Percentiles rank a stretch among this genome's conserved stretches.
phyloP scores from a whole-genome alignment of 1,140 invertebrate genomes.

The Neuroterus valhalla region DNA sequence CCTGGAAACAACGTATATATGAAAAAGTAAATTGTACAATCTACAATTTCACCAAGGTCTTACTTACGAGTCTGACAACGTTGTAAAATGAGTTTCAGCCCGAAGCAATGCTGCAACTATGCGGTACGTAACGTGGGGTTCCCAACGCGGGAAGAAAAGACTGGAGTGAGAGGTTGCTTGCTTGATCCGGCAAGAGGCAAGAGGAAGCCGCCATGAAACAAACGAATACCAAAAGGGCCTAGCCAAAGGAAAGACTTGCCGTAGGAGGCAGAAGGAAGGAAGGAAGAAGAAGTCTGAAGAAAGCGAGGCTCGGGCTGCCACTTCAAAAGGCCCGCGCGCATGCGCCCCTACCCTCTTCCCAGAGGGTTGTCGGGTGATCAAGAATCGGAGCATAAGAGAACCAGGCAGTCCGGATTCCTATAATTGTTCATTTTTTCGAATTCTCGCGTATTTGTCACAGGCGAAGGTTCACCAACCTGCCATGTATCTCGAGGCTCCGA shows the following conservation, averaged over 20 bases:
- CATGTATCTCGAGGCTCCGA: slow-evolving; percentile 42
- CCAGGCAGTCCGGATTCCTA: slow-evolving; percentile 71
- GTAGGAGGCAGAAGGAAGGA: slow-evolving; percentile 57
- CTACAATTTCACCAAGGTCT: slow-evolving; percentile 24
- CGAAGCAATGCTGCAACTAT: slow-evolving; percentile 60
- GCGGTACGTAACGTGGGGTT: slow-evolving; percentile 49
- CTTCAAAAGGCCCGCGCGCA: slow-evolving; percentile 72
- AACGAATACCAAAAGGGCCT: slow-evolving; percentile 72
- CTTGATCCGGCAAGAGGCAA: slow-evolving; percentile 40
- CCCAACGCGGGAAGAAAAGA: slow-evolving; percentile 33
- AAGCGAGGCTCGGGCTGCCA: slow-evolving; percentile 65
- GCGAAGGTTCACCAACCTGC: slow-evolving; percentile 60
- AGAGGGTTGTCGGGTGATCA: slow-evolving; percentile 46
- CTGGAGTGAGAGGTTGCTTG: slow-evolving; percentile 48
- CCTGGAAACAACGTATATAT: slow-evolving; percentile 3
- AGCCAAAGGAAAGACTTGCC: slow-evolving; percentile 52
- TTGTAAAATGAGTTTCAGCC: slow-evolving; percentile 54
- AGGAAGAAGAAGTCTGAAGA: slow-evolving; percentile 58
- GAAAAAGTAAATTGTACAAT: slow-evolving; percentile 23
- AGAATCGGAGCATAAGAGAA: slow-evolving; percentile 44
- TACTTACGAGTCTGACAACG: slow-evolving; percentile 48
- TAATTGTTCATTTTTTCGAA: slow-evolving; percentile 75
- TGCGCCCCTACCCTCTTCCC: slow-evolving; percentile 58
- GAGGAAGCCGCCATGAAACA: slow-evolving; percentile 67
- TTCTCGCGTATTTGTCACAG: slow-evolving; percentile 68